Base-by-base conservation (phyloP, 2,113 vertebrate species). In the Emberiza fucata region DNA sequence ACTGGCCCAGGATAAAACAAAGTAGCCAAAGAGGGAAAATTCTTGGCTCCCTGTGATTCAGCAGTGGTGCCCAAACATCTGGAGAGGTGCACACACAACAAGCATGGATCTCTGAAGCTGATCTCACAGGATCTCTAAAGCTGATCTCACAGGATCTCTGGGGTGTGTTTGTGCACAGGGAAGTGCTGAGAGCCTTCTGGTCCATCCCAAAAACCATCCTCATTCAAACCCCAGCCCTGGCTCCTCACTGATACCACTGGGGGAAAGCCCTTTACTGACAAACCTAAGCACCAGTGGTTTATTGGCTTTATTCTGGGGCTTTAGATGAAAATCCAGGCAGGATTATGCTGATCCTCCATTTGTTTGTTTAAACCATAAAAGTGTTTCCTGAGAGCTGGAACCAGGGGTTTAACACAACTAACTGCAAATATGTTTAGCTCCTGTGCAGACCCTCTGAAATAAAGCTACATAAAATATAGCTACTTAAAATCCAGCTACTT, bases 111-210 rank as follows among this genome's bases (percentile, higher is more conserved):
- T 82, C 77, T n/a, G 78, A 39, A 79, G 57, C 29, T 90, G 66
- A 84, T 45, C 57, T 81, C 59, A 73, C 65, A 72, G 69, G 37
- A 53, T 81, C 77, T 82, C 77, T n/a, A 80, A 39, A 79, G 57
- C 29, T 90, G 66, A 84, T 45, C 57, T 81, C 59, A 73, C 65
- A 72, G 85, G 66, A 95, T 87, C 71, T 93, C 95, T 19, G 22
- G 65, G 78, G 33, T n/a, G 78, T 12, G 47, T 69, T 71, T 56
- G 68, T 28, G 86, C 51, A 92, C 95, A 92, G 86, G 45, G 63
- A 96, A 96, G 75, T 29, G 80, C 96, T 77, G 65, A 85, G 3
- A 77, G 57, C 68, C 51, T 96, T 93, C 87, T 90, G 82, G 73
- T 88, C 87, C 68, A 37, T 23, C 93, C 92, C 69, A 70, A 90